Evolutionary conservation across 2,888 invertebrate genomes (phyloP).

Genomic region (Eupithecia centaureata): DNA sequence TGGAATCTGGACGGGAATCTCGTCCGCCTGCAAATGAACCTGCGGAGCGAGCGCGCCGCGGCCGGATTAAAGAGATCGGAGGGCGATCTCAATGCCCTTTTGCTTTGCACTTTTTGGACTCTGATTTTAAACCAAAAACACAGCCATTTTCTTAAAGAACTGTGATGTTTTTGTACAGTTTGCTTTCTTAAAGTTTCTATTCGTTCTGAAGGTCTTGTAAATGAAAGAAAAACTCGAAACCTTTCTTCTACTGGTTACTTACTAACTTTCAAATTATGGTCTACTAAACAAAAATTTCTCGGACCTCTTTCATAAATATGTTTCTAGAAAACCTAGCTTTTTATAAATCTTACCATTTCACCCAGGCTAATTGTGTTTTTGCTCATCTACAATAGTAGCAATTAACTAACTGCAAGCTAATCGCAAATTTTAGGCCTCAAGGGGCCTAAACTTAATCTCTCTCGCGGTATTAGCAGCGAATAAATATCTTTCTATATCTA

Average conservation of each 20-base stretch:
- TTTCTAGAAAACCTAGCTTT: too few species aligned
- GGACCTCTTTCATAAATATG: too few species aligned
- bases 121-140: conserved; percentile 46
- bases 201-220: conserved; percentile 13
- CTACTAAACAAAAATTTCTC: too few species aligned
- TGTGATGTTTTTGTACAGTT: conserved; percentile 30
- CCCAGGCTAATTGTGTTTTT: too few species aligned
- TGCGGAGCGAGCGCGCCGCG: conserved; percentile 47
- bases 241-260: background rate
- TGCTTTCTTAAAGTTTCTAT: conserved; percentile 16
- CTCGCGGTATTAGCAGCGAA: too few species aligned
- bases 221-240: background rate
- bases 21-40: conserved; percentile 64
- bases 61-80: conserved; percentile 60
- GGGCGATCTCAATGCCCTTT: conserved; percentile 47
- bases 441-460: too few species aligned
- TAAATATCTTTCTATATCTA: too few species aligned
- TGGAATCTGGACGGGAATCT: conserved; percentile 60
- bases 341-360: too few species aligned
- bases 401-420: too few species aligned
- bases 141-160: conserved; percentile 30
- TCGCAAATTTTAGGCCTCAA: too few species aligned
- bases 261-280: too few species aligned
- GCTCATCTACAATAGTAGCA: too few species aligned
- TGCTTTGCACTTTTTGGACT: conserved; percentile 41